Evolutionary conservation across 2,888 invertebrate species (phyloP), one percentile per base, ranked within the genome.

Genomic region (Ypsolopha scabrella): DNA sequence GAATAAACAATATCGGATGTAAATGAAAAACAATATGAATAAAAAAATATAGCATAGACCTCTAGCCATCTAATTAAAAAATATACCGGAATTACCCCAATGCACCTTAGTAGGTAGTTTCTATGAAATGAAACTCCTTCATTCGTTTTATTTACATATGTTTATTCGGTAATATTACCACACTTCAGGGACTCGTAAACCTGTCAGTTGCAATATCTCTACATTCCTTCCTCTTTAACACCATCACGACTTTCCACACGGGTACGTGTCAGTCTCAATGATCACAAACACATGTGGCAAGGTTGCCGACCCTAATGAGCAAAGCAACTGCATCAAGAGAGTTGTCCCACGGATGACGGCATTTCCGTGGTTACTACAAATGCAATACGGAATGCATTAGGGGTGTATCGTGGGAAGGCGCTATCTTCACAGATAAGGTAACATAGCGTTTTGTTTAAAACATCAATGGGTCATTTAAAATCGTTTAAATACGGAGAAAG

Each of bases 241-340:
- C 14, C 6, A 8, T 43, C 43, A 24, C 13, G 14, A 43, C 24
- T 14, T 43, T 43, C 24, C 43, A 13, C 9, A 44, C 38, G 51
- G 53, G 52, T 52, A 60, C 61, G 61, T 68, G 70, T 71, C 71
- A 68, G 62, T 61, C 61, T 57, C 57, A 60, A 63, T 71, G 73
- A 76, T 65, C 66, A 72, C 64, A 57, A 60, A 57, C 71, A 75
- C 68, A 70, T 73, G 73, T 62, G 63, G 56, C 57, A 24, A 54
- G 60, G 65, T 64, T 64, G 62, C 62, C 61, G 65, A 67, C 55
- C 55, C 52, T 56, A 58, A 57, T 58, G 57, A 55, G 24, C 24
- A 24, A 24, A 4, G 24, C 24, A 24, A 24, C 24, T 24, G 24
- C 24, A 24, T 24, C 24, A 24, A 24, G 24, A 24, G 24, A 24